A percentile compares a stretch with the other conserved stretches of the same genome.
Evolutionary conservation across 2,888 invertebrate genomes (phyloP).

Genomic region (Dryobota labecula): DNA sequence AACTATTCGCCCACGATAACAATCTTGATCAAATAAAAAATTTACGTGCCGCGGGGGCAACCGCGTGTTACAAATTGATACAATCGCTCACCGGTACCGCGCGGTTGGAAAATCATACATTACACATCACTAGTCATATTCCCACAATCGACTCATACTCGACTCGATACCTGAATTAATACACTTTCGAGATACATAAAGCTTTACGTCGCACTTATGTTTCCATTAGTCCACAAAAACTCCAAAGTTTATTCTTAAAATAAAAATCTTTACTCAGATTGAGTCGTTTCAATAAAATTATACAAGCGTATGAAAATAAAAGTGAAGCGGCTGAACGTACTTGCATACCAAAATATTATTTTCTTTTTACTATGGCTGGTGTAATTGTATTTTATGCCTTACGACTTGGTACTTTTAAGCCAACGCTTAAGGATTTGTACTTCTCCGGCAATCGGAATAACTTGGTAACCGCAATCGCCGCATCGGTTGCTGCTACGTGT

Average conservation of each 20-base stretch:
- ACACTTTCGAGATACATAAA: slow-evolving; percentile 34
- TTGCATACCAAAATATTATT: slow-evolving; percentile 49
- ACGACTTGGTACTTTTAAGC: slow-evolving; percentile 53
- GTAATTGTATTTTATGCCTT: slow-evolving; percentile 64
- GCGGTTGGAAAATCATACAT: slow-evolving; percentile 68
- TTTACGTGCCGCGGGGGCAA: slow-evolving; percentile 81
- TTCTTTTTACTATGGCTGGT: slow-evolving; percentile 53
- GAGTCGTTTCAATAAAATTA: slow-evolving; percentile 80
- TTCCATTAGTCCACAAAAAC: slow-evolving; percentile 47
- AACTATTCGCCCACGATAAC: slow-evolving; percentile 84
- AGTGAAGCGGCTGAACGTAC: slow-evolving; percentile 66
- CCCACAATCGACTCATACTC: slow-evolving; percentile 40
- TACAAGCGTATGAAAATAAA: slow-evolving; percentile 82
- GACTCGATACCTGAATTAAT: slow-evolving; percentile 50
- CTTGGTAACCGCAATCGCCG: slow-evolving; percentile 64
- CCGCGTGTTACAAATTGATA: slow-evolving; percentile 82
- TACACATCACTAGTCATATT: slow-evolving; percentile 62
- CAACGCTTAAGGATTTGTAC: slow-evolving; percentile 45
- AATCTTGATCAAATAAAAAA: slow-evolving; percentile 89
- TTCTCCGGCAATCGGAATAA: slow-evolving; percentile 52
- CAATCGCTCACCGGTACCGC: slow-evolving; percentile 78
- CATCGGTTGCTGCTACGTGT: slow-evolving; percentile 73
- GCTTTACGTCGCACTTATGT: slow-evolving; percentile 39
- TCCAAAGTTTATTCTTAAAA: slow-evolving; percentile 60
- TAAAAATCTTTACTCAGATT: slow-evolving; percentile 68